Conservation (phyloP, 2,797 vertebrate species). For the Luscinia luscinia region DNA sequence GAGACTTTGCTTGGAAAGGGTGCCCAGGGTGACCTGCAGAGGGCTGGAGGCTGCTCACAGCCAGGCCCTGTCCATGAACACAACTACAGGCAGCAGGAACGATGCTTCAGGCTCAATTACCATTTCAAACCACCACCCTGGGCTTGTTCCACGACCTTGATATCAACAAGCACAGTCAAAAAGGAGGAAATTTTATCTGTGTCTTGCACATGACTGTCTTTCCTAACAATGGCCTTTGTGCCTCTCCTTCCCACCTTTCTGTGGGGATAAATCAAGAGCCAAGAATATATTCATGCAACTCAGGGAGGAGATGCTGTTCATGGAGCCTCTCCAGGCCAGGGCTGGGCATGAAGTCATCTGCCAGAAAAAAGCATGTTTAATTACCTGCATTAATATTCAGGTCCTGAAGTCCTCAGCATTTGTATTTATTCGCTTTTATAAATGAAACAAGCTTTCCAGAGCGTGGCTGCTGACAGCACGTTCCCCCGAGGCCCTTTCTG, state of each 20-base stretch:
- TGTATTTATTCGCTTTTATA: conserved; percentile 2
- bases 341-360: background rate
- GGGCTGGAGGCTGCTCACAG: background rate
- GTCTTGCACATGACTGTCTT: background rate
- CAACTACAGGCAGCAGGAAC: background rate
- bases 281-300: background rate
- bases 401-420: background rate
- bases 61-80: rapidly evolving
- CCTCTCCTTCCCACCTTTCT: background rate
- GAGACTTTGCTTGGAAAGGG: background rate
- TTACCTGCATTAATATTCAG: conserved; percentile 30
- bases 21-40: background rate
- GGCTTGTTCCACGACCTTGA: background rate
- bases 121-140: background rate
- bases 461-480: background rate
- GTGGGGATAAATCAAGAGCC: background rate
- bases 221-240: background rate
- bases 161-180: background rate
- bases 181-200: background rate
- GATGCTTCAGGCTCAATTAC: rapidly evolving
- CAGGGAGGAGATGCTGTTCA: background rate
- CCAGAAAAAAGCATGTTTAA: background rate
- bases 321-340: background rate
- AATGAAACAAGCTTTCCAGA: background rate
- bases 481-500: background rate